phyloP scores from a whole-genome alignment of 35 echinoderm and acorn worm species.

The Ptychodera flava region DNA sequence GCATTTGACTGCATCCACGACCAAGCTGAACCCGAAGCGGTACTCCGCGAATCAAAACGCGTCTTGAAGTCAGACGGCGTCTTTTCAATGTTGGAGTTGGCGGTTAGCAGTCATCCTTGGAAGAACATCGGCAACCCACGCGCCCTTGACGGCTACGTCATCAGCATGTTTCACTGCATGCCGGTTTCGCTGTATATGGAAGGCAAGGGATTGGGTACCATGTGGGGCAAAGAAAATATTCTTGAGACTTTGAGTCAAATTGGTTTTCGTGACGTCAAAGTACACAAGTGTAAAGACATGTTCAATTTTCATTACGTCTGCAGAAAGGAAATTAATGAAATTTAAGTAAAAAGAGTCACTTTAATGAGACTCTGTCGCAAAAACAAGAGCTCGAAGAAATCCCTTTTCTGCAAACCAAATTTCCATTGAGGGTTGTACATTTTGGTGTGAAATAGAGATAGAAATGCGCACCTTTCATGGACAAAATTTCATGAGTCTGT shows the following conservation, averaged over 20 bases:
- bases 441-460: too few species aligned
- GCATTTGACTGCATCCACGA: conserved; percentile 88
- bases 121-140: conserved; percentile 94
- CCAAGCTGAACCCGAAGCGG: conserved; percentile 65
- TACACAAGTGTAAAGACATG: conserved; percentile 70
- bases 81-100: conserved; percentile 80
- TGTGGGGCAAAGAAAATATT: conserved; percentile 92
- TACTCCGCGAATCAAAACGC: conserved; percentile 59
- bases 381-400: too few species aligned
- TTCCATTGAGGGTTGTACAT: too few species aligned
- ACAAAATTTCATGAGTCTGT: too few species aligned
- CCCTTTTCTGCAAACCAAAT: too few species aligned
- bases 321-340: conserved; percentile 69
- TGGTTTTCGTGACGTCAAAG: conserved; percentile 82
- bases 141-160: conserved; percentile 92
- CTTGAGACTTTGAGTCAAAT: conserved; percentile 54
- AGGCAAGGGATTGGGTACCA: conserved; percentile 78
- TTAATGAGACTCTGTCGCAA: too few species aligned
- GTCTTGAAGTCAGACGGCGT: conserved; percentile 63
- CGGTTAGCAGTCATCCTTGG: conserved; percentile 70
- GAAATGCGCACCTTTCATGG: too few species aligned
- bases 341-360: neutral
- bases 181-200: conserved; percentile 80
- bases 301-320: conserved; percentile 78
- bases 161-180: conserved; percentile 96